Evolutionary conservation across 1,140 invertebrate genomes (phyloP).

Genomic region (Asobara japonica): DNA sequence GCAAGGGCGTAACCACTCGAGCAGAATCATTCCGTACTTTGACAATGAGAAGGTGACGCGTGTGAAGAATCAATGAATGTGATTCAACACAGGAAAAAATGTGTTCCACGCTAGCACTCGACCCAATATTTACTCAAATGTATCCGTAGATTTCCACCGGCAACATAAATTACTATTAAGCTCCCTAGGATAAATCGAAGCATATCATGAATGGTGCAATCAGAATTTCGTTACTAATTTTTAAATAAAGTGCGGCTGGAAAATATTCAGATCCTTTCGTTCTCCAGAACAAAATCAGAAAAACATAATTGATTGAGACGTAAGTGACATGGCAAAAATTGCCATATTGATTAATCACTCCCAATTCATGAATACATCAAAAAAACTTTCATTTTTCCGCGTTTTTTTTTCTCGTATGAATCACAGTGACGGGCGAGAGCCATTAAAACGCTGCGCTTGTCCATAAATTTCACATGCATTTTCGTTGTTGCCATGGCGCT

Average conservation of each 20-base stretch:
- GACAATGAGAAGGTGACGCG: background rate
- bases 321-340: too few species aligned
- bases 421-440: background rate
- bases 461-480: background rate
- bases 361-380: background rate
- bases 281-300: too few species aligned
- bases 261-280: too few species aligned
- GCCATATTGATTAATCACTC: background rate
- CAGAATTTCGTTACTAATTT: too few species aligned
- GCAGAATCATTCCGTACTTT: background rate
- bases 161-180: too few species aligned
- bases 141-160: too few species aligned
- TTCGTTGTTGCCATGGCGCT: background rate
- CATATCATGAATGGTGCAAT: too few species aligned
- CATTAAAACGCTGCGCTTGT: background rate
- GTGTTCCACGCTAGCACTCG: background rate
- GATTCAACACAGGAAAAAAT: background rate
- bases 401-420: background rate
- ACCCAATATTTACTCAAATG: too few species aligned
- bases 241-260: too few species aligned
- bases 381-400: background rate
- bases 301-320: too few species aligned
- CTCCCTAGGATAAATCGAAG: too few species aligned
- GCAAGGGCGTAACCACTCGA: slow-evolving; percentile 10
- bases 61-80: background rate